These are phyloP conservation scores for Pseudomyrmex dendroicus DNA, from an alignment of 1,140 invertebrate genomes.

Conservation along the genomic window DNA sequence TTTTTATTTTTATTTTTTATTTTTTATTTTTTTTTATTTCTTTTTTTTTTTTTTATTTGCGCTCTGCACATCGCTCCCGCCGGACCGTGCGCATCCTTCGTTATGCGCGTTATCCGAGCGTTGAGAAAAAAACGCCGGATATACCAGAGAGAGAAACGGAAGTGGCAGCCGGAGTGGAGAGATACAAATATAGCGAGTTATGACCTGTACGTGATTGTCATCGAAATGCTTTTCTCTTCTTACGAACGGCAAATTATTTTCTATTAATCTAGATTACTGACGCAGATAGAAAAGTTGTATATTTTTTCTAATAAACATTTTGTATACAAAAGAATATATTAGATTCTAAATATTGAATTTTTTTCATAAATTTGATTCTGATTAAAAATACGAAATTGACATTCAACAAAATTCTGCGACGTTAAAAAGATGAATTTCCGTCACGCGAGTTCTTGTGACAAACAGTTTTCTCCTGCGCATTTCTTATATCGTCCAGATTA, in stretches of 20 bases:
- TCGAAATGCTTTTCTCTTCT: slow-evolving; percentile 30
- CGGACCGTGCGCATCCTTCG: slow-evolving; percentile 31
- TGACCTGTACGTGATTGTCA: slow-evolving; percentile 34
- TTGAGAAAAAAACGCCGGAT: slow-evolving; percentile 37
- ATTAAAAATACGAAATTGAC: not conserved
- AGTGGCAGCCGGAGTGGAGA: slow-evolving; percentile 9
- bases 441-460: not conserved
- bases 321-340: too few relatives aligned
- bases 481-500: not conserved
- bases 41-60: not conserved
- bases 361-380: slow-evolving; percentile 4
- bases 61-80: not conserved
- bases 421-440: not conserved
- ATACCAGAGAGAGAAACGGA: not conserved
- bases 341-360: not conserved
- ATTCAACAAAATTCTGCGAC: not conserved
- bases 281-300: not conserved
- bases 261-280: slow-evolving; percentile 10
- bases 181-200: slow-evolving; percentile 33
- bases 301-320: too few relatives aligned
- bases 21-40: not conserved
- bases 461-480: not conserved
- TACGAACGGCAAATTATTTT: slow-evolving; percentile 12
- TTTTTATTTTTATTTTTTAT: not conserved
- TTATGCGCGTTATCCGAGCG: slow-evolving; percentile 28